Evolutionary conservation across 2,797 vertebrate genomes (phyloP).

Genomic region (Anguilla obscura): DNA sequence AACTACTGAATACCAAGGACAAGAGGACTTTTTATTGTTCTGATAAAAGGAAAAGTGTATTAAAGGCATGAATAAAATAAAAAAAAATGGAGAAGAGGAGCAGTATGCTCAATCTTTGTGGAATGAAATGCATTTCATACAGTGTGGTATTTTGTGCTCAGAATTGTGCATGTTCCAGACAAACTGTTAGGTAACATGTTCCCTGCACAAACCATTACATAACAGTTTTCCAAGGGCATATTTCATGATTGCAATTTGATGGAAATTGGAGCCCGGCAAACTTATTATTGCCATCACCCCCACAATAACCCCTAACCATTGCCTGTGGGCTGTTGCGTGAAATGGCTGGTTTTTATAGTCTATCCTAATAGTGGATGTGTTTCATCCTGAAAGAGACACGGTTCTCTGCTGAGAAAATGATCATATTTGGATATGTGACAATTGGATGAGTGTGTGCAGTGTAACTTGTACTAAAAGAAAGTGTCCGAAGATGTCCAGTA

Average conservation of each 20-base stretch:
- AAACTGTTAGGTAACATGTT: constrained; percentile 14
- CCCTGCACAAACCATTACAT: neutral
- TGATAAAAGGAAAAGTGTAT: neutral
- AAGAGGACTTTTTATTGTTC: neutral
- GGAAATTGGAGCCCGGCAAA: constrained; percentile 7
- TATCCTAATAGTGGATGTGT: neutral
- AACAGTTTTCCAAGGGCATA: neutral
- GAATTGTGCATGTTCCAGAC: neutral
- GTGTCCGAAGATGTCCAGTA: neutral
- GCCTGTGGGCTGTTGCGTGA: neutral
- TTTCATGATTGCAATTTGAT: neutral
- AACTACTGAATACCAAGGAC: neutral
- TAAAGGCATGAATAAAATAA: neutral
- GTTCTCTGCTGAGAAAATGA: neutral
- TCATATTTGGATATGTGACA: neutral
- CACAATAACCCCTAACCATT: neutral
- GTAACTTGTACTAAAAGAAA: neutral
- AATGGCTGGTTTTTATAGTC: neutral
- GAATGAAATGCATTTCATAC: neutral
- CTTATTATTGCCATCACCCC: neutral
- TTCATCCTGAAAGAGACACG: neutral
- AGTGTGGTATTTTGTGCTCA: neutral
- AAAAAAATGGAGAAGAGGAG: neutral
- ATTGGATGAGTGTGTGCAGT: neutral
- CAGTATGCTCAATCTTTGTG: neutral